Evolutionary conservation across 2,888 invertebrate species (phyloP), one percentile per base, ranked within the genome.

Genomic region (Luperina testacea): DNA sequence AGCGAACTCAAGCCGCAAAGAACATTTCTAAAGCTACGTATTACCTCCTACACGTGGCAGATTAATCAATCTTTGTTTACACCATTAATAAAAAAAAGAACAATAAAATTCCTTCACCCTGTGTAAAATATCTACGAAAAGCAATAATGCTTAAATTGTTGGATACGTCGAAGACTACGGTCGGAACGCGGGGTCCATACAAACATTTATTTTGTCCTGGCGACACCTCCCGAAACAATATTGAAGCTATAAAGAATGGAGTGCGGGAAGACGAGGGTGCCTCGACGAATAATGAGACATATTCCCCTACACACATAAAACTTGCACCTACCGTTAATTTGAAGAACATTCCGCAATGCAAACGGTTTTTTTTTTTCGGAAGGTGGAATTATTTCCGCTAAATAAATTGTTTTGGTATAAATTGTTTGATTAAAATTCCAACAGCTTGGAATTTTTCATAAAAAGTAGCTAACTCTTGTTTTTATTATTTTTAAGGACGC

Each of bases 121-220:
- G 89, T 91, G 91, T 90, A 92, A 93, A 93, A 93, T 93, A 93
- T 92, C 90, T 90, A 87, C 89, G 88, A 90, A 91, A 93, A 92
- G 93, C 94, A 95, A 95, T 95, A 95, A 93, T 90, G 93, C 90
- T 92, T 89, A 91, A 93, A 94, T 92, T 90, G 91, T 90, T 86
- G 82, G 86, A 87, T 87, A 84, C 83, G 82, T 82, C 76, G 84
- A 80, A 84, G 82, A 85, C 76, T 83, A 87, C 85, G 90, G 85
- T 86, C 85, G 91, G 90, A 85, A 91, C 91, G 90, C 90, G 85
- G 90, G 91, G 88, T 91, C 91, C 93, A 90, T 91, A 91, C 92
- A 93, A 94, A 94, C 93, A 95, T 95, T 94, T 94, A 93, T 95
- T 93, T 92, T 93, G 92, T 91, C 90, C 88, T 88, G 91, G 91